phyloP scores from a whole-genome alignment of 2,113 vertebrate genomes.

The Pseudorasbora parva region DNA sequence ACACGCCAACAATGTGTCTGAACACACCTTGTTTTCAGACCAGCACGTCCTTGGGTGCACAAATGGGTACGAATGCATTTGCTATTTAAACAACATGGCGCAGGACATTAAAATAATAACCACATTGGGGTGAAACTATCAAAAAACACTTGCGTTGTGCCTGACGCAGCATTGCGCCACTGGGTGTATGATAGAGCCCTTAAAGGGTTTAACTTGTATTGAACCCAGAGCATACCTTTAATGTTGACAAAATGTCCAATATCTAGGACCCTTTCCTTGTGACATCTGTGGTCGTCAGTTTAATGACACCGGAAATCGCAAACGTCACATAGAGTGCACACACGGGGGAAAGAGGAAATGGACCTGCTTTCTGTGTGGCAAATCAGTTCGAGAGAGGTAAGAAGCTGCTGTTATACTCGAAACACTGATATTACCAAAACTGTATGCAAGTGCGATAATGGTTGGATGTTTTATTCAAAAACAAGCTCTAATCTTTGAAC shows the following conservation, averaged over 20 bases:
- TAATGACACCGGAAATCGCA: conserved; percentile 95
- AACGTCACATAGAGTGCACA: conserved; percentile 96
- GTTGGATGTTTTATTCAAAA: background rate
- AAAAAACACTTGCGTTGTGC: no score
- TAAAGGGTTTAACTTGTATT: background rate
- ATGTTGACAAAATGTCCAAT: background rate
- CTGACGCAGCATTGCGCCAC: no score
- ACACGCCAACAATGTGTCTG: no score
- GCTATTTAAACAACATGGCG: no score
- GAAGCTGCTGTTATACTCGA: background rate
- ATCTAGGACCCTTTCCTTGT: conserved; percentile 93
- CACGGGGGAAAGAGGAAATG: conserved; percentile 97
- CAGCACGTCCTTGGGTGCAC: no score
- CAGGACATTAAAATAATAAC: no score
- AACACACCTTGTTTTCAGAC: no score
- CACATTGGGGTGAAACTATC: no score
- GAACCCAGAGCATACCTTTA: background rate
- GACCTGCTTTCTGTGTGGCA: conserved; percentile 95
- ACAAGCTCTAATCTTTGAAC: background rate
- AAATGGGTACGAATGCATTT: no score
- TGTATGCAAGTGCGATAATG: background rate
- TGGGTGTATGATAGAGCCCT: no score
- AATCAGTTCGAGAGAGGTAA: conserved; percentile 95
- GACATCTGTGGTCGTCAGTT: conserved; percentile 97
- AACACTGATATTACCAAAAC: background rate